Conservation (phyloP, 2,113 vertebrate species). For the Entomyzon cyanotis region DNA sequence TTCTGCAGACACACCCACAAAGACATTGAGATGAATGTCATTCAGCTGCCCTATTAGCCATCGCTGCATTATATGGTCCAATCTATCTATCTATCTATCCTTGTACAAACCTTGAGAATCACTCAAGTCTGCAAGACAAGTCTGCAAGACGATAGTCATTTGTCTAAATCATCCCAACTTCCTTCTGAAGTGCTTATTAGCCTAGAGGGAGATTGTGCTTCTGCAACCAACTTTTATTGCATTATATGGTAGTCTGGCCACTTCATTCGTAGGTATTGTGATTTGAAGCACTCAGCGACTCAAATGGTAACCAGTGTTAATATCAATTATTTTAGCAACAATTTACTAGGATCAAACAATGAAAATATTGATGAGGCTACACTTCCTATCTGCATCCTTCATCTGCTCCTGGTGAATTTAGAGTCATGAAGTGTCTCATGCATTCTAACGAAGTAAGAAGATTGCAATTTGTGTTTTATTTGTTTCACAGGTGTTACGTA, state of each 20-base stretch:
- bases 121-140: neutral
- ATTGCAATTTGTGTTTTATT: neutral
- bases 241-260: neutral
- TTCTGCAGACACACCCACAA: neutral
- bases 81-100: neutral
- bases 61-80: neutral
- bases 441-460: neutral
- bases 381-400: neutral
- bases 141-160: neutral
- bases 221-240: neutral
- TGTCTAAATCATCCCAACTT: neutral
- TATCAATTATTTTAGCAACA: neutral
- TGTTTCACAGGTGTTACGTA: neutral
- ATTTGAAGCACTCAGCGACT: neutral
- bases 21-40: neutral
- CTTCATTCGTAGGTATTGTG: neutral
- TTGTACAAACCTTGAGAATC: neutral
- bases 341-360: neutral
- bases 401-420: neutral
- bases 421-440: neutral
- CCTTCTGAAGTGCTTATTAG: neutral
- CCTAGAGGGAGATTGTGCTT: neutral
- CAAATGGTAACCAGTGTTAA: neutral
- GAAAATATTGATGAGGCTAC: neutral
- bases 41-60: neutral